Base-by-base conservation (phyloP, 2,797 vertebrate genomes). In the Balearica regulorum region DNA sequence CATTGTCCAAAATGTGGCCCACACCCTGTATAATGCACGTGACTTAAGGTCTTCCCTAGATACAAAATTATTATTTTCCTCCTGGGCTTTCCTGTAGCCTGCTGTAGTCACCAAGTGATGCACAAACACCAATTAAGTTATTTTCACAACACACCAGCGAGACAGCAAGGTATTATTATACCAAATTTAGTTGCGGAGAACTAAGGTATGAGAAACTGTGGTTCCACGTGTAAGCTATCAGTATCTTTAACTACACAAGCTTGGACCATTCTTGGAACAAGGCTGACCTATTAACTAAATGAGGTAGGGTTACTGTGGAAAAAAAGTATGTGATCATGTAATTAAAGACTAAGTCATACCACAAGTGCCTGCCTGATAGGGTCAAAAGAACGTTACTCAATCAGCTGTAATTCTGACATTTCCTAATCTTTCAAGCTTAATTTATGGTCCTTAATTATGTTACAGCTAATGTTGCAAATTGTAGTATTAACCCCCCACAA, bases 71-170 rank as follows among this genome's bases (percentile, higher is more conserved):
- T 31, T 97, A 64, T 95, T 97, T 96, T 94, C 87, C 93, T 94
- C 83, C 87, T 85, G 83, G 81, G 92, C 89, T 96, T 94, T 94
- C 75, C 89, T 91, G 92, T 80, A 80, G 71, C 64, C 41, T 89
- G 48, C 75, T 68, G 60, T 33, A 92, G 78, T 80, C 24, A 3
- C 92, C 55, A 73, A 82, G 48, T 33, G 57, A 77, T 92, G 71
- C 68, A 83, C 89, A 97, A 97, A 97, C 90, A 96, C 61, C 92
- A 97, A 96, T 96, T 97, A 97, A 96, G 60, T 85, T 94, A 90
- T 96, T 97, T 96, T 96, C 89, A 94, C 71, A 96, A 91, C 87
- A 94, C 49, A 68, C 57, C 61, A 54, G n/a, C 78, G 85, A 93
- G 71, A 68, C 60, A 80, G 69, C 64, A 92, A 87, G n/a, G 83